Evolutionary conservation across 1,140 invertebrate species (phyloP), one percentile per base, ranked within the genome.

Genomic region (Drosophila simulans): DNA sequence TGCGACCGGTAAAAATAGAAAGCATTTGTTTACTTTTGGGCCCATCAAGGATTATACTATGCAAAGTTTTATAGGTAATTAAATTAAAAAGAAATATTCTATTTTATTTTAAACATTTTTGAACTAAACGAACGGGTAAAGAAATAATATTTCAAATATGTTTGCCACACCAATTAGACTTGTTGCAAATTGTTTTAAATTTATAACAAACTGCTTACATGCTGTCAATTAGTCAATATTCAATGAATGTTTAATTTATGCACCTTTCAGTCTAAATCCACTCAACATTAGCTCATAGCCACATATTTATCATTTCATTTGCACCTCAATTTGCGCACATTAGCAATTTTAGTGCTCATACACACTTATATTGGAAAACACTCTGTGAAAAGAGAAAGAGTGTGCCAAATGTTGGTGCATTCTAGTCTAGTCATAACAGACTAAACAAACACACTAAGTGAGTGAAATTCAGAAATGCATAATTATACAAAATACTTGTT

Each of bases 301-400:
- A 37, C 40, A 55, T 69, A 66, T 66, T 64, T 64, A 40, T 49
- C 63, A n/a, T 66, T 17, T 43, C 25, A 70, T 70, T 70, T 70
- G 27, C 66, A 70, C 66, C 65, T 57, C 66, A 20, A 57, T 70
- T 70, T 70, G 51, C 64, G 13, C 43, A 40, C 65, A 56, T 70
- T 70, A 69, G 64, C 42, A 54, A 31, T 31, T 45, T 57, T 35
- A 22, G 65, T 69, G 66, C 56, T 56, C 17, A n/a, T 22, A 10
- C 31, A 31, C 31, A 31, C 31, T 31, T 31, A 35, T 40, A 69
- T 70, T 56, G 64, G 27, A 69, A 70, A 70, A 46, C 49, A 37
- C 34, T 70, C 66, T 70, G 25, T 34, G 48, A 10, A 10, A 20
- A 20, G 15, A 15, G 13, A 27, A 25, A 53, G 63, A 46, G 64